These are phyloP conservation scores for Datnioides undecimradiatus DNA, from an alignment of 2,113 vertebrate genomes.

Conservation along the genomic window DNA sequence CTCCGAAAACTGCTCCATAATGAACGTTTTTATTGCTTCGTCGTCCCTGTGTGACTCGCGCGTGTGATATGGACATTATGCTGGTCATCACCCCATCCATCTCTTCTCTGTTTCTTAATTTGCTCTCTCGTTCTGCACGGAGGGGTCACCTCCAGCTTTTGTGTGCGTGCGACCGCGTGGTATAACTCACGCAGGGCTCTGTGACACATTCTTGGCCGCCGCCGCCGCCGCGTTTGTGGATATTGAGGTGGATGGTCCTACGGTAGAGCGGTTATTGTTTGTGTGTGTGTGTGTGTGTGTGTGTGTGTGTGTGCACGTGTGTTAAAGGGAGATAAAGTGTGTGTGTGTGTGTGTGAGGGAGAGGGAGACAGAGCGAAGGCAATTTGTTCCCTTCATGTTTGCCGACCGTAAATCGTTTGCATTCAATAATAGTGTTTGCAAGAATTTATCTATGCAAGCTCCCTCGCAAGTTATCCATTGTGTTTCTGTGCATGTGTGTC, in stretches of 20 bases:
- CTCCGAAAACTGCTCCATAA: constrained; percentile 29
- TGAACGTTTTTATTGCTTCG: constrained; percentile 39
- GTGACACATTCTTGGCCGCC: constrained; percentile 20
- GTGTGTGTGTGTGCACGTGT: not conserved
- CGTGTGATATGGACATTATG: not conserved
- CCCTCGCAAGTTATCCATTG: not conserved
- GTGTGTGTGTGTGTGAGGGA: not conserved
- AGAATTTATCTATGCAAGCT: not conserved
- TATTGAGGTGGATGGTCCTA: not conserved
- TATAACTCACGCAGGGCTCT: not conserved
- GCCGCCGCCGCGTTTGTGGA: not conserved
- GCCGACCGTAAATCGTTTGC: constrained; percentile 15
- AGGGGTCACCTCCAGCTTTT: constrained; percentile 37
- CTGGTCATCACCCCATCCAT: constrained; percentile 9
- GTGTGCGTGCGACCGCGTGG: not conserved
- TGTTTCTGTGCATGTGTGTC: not conserved
- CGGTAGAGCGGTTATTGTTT: not conserved
- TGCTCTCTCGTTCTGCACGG: not conserved
- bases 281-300: not conserved
- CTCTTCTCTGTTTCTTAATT: not conserved
- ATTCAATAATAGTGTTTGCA: constrained; percentile 29
- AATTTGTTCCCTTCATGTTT: constrained; percentile 23
- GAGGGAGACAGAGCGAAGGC: not conserved
- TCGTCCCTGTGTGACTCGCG: constrained; percentile 8
- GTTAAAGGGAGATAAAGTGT: no score